Base-by-base conservation (phyloP, 2,113 vertebrate species). In the Cynocephalus volans region DNA sequence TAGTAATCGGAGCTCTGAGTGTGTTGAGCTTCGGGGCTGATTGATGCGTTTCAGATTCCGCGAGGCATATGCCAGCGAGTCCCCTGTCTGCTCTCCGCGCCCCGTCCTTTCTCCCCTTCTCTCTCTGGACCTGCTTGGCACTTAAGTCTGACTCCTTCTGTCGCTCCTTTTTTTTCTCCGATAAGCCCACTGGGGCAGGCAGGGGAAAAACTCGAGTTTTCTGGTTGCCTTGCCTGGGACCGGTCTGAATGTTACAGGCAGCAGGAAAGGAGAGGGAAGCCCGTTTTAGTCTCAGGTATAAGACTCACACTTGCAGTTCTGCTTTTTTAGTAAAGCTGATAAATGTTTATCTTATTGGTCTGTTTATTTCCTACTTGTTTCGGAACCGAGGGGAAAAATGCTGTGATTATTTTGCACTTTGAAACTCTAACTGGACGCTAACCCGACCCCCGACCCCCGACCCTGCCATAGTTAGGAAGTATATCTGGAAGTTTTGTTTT, bases 101-200 rank as follows among this genome's bases (percentile, higher is more conserved):
- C 31, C 13, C 1, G 17, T 14, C 15, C 54, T 86, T 81, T 6
- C 28, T 86, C 9, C 5, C 2, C 17, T 36, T 45, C 9, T 14
- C 12, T 17, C 19, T 36, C 33, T 12, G 10, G 8, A n/a, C 52
- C 28, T 64, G 7, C 75, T 64, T 45, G 28, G 23, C 62, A 31
- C 2, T 52, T 19, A 18, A 33, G 26, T 24, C 4, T 84, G 26
- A 0, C 15, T 48, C 6, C 0, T 36, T 69, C 41, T 54, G n/a
- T n/a, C n/a, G n/a, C 14, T 48, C 21, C 5, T 33, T 3, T 4
- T 31, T 24, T 13, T 11, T 23, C n/a, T 36, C 18, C 17, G 4
- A 8, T 26, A 54, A 65, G 50, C 21, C 77, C 33, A 8, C 31
- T 50, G 79, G 24, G 76, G 36, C 19, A 17, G 58, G 1, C 14